phyloP scores from a whole-genome alignment of 1,140 invertebrate genomes.

The Drosophila sp. region DNA sequence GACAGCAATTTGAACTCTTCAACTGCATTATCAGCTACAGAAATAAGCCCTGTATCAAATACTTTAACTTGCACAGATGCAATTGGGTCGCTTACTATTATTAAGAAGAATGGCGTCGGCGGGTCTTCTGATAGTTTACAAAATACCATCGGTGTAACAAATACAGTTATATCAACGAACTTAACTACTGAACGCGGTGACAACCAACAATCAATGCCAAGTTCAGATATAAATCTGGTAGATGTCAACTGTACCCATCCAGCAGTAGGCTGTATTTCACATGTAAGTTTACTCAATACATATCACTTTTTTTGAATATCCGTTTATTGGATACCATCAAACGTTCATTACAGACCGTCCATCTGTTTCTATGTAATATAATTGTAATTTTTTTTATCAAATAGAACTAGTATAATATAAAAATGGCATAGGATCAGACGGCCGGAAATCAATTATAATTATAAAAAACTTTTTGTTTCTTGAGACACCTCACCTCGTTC shows the following conservation, averaged over 20 bases:
- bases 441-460: no score
- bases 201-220: slow-evolving; percentile 23
- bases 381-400: no score
- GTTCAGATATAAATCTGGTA: slow-evolving; percentile 41
- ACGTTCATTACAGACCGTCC: no score
- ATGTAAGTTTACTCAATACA: slow-evolving; percentile 44
- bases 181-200: slow-evolving; percentile 6
- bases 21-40: slow-evolving; percentile 19
- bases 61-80: slow-evolving; percentile 1
- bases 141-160: slow-evolving; percentile 36
- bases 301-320: neutral
- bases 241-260: slow-evolving; percentile 26
- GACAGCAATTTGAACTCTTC: slow-evolving; percentile 46
- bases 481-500: no score
- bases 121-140: slow-evolving; percentile 14
- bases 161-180: slow-evolving; percentile 10
- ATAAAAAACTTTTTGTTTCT: no score
- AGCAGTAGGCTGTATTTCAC: slow-evolving; percentile 19
- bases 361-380: no score
- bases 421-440: no score
- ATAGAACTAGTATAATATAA: no score
- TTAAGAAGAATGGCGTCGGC: slow-evolving; percentile 14
- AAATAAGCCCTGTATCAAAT: slow-evolving; percentile 5
- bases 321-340: no score
- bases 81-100: slow-evolving; percentile 15